phyloP scores from a whole-genome alignment of 2,797 vertebrate genomes.

The Moxostoma hubbsi region DNA sequence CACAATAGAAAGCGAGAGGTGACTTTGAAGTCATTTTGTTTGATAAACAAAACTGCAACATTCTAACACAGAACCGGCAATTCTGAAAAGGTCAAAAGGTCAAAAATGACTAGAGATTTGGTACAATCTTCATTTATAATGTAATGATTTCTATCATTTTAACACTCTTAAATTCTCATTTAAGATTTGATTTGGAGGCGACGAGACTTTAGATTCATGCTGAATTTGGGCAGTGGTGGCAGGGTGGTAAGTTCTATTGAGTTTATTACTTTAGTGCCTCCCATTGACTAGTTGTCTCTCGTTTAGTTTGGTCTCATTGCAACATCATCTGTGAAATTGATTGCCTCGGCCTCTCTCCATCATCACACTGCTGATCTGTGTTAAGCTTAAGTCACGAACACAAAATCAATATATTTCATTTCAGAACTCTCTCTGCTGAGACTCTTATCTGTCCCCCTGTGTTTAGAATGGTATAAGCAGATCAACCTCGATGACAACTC shows the following conservation, averaged over 20 bases:
- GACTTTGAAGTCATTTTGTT: not conserved
- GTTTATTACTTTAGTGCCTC: slow-evolving; percentile 18
- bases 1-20: no score
- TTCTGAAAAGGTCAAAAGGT: slow-evolving; percentile 13
- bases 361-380: slow-evolving; percentile 17
- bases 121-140: not conserved
- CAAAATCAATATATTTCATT: slow-evolving; percentile 52
- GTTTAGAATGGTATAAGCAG: slow-evolving; percentile 18
- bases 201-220: not conserved
- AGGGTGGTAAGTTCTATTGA: not conserved
- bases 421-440: slow-evolving; percentile 35
- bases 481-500: not conserved
- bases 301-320: slow-evolving; percentile 44
- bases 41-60: not conserved
- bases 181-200: not conserved
- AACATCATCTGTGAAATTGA: slow-evolving; percentile 46
- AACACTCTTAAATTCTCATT: not conserved
- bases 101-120: no score
- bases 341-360: slow-evolving; percentile 23
- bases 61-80: not conserved
- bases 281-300: slow-evolving; percentile 38
- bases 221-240: not conserved
- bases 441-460: not conserved
- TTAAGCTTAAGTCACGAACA: slow-evolving; percentile 31
- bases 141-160: not conserved